Base-by-base conservation (phyloP, 2,888 invertebrate genomes). In the Dyspetes luteomarginatus region DNA sequence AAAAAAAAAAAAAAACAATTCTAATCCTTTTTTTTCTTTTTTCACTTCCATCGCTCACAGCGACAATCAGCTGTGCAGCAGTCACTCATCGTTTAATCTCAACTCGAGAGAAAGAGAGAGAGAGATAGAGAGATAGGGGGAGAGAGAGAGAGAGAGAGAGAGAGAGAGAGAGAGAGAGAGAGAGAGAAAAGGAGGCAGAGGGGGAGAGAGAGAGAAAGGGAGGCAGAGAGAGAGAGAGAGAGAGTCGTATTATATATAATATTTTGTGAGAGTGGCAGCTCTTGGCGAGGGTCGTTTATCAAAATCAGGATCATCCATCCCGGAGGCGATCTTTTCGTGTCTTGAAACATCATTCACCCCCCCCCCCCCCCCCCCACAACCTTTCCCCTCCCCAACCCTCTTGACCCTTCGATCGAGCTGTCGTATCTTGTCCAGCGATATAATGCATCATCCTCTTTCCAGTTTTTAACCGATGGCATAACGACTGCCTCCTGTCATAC, bases 291-390 rank as follows among this genome's bases (percentile, higher is more conserved):
- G 24, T 41, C 64, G 48, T 79, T 69, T 69, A 74, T 74, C 79
- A 74, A 74, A n/a, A 74, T 69, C 74, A 50, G 50, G 69, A 79
- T 79, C 64, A 74, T 79, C 62, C 73, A 5, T 26, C 28, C 28
- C 7, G 9, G 36, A 36, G 22, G 24, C 73, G 62, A 74, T 74
- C 69, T 79, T 52, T 69, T 50, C 56, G 56, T 64, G 50, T 68
- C 62, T 56, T 22, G 60, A 30, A 9, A 24, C 41, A 41, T 62
- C 26, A 2, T 26, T 4, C 64, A 26, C 2, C 43, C 28, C 36
- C 9, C 36, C 17, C n/a, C 36, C 3, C 36, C 36, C 2, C 36
- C 12, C 36, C 9, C 36, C 2, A 36, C 36, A 7, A 12, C 36
- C 36, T 36, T 36, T 12, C 36, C 2, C 36, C n/a, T n/a, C n/a